Evolutionary conservation across 2,113 vertebrate species (phyloP).

Genomic region (Ciconia maguari): DNA sequence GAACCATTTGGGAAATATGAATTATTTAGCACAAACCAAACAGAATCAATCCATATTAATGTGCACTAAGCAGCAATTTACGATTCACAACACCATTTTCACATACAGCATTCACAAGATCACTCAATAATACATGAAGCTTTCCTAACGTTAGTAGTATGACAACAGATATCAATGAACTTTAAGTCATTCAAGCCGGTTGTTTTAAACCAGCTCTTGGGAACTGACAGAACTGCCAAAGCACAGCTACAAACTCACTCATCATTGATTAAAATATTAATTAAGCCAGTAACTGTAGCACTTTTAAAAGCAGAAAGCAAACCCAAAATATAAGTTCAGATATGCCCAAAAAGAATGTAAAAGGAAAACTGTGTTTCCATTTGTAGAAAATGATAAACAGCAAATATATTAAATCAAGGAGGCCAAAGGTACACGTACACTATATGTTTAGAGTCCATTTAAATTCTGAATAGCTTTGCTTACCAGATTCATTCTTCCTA

Average conservation of each 20-base stretch:
- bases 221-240: neutral
- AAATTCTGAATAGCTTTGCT: neutral
- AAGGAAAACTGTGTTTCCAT: neutral
- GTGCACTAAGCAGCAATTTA: conserved; percentile 30
- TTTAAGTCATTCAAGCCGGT: conserved; percentile 12
- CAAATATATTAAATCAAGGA: neutral
- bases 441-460: neutral
- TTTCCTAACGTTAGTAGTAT: neutral
- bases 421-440: neutral
- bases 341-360: neutral
- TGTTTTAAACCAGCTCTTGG: conserved; percentile 17
- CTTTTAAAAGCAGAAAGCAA: neutral
- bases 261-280: neutral
- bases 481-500: neutral
- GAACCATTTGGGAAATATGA: conserved; percentile 35
- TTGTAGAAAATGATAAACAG: neutral
- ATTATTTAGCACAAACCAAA: conserved; percentile 45
- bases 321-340: neutral
- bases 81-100: conserved; percentile 37
- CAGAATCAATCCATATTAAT: conserved; percentile 19
- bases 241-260: neutral
- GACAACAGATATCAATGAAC: conserved; percentile 39
- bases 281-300: neutral
- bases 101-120: neutral
- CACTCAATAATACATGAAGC: conserved; percentile 49